phyloP scores from a whole-genome alignment of 2,113 vertebrate species.

The Notothenia coriiceps region DNA sequence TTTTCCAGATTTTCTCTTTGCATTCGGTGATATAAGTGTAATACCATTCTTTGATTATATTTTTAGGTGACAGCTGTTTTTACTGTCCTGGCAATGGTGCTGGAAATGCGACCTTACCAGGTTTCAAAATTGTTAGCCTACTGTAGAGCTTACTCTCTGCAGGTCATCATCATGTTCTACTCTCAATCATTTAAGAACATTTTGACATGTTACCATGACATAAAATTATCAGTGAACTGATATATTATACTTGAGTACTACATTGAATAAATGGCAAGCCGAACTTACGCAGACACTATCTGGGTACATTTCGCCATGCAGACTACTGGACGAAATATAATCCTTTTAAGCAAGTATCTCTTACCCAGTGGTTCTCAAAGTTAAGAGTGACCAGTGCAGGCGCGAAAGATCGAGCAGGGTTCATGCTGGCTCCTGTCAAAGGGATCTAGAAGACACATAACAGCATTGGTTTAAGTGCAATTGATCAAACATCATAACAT shows the following conservation, averaged over 20 bases:
- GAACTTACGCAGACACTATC: not conserved
- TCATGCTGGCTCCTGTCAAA: constrained; percentile 96
- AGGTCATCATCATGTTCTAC: not conserved
- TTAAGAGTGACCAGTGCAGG: constrained; percentile 92
- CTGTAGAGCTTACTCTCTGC: not conserved
- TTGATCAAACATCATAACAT: not conserved
- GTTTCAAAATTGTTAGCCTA: constrained; percentile 45
- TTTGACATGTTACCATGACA: not conserved
- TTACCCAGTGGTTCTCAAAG: constrained; percentile 96
- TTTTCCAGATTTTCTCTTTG: not conserved
- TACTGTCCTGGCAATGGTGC: constrained; percentile 21
- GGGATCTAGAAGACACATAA: constrained; percentile 86
- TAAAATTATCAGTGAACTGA: not conserved
- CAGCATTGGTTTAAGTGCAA: not conserved
- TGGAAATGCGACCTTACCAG: constrained; percentile 53
- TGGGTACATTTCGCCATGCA: not conserved
- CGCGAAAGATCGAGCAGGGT: constrained; percentile 94
- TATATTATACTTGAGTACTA: not conserved
- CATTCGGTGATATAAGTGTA: not conserved
- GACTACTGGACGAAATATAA: constrained; percentile 9
- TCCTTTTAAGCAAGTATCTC: constrained; percentile 12
- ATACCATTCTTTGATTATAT: not conserved
- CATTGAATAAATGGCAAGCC: not conserved
- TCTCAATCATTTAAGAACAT: not conserved
- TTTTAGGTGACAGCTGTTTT: constrained; percentile 32